Evolutionary conservation across 2,797 vertebrate genomes (phyloP), one percentile per base, ranked within the genome.

Genomic region (Enteromius paludinosus): DNA sequence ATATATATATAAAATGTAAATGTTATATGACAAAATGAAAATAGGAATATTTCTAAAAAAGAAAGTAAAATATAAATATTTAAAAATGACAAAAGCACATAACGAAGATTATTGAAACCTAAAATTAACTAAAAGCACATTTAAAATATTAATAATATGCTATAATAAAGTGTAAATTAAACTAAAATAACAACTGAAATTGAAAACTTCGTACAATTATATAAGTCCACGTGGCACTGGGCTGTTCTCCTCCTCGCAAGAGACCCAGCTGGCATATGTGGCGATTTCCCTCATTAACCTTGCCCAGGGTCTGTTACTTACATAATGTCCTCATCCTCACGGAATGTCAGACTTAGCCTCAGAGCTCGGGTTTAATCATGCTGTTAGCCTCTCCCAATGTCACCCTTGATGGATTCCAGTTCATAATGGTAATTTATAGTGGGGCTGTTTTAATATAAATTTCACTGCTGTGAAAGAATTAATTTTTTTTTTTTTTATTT

Each of bases 321-420:
- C 66, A 69, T 79, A 79, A 79, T 43, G 33, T 70, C 49, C 78
- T 79, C 65, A 70, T 70, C 52, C 25, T 79, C 49, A 23, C 14
- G 4, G 49, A 79, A 70, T 43, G 35, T 33, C 17, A 33, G 6
- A 30, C 61, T 59, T 59, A n/a, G 17, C 52, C 17, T 45, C 35
- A 4, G n/a, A 25, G 20, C 9, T 52, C 3, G 3, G 20, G 49
- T 35, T 65, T 49, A 20, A 38, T 7, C 45, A 65, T 79, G 35
- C 11, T 43, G 15, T 43, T 28, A 59, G 17, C 69, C 23, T 54
- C 64, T 56, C 23, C 47, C 35, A 69, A 59, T 70, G 6, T 8
- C 10, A 75, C 35, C 52, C 20, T 20, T 47, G 17, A 25, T 45
- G 25, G 33, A 54, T 56, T 56, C 10, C 45, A 69, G 15, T 56